Evolutionary conservation across 2,113 vertebrate genomes (phyloP).

Genomic region (Theristicus caerulescens): DNA sequence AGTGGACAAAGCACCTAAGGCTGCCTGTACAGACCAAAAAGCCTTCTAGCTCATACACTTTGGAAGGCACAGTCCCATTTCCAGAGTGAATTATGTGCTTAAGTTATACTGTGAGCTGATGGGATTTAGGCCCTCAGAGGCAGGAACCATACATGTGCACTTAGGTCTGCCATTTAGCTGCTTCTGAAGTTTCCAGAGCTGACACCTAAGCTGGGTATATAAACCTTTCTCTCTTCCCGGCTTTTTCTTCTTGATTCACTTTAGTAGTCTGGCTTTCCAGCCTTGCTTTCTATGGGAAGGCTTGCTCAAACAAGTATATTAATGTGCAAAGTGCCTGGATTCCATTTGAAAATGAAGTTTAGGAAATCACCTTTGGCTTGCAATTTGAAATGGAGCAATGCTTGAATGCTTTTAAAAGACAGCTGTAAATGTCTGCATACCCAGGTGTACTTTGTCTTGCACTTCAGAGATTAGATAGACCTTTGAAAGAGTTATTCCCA

Average conservation of each 20-base stretch:
- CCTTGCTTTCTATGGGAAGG: not conserved
- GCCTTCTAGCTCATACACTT: not conserved
- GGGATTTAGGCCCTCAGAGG: not conserved
- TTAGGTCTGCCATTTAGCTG: not conserved
- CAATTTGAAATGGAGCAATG: not conserved
- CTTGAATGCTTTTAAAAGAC: not conserved
- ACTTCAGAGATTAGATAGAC: not conserved
- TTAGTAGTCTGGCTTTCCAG: not conserved
- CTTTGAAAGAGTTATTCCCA: not conserved
- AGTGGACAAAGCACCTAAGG: not conserved
- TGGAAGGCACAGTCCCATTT: not conserved
- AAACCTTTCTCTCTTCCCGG: not conserved
- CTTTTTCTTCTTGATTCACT: not conserved
- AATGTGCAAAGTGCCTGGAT: not conserved
- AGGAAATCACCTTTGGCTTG: not conserved
- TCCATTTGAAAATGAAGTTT: not conserved
- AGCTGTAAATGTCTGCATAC: not conserved
- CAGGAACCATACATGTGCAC: not conserved
- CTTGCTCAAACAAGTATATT: not conserved
- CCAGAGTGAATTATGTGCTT: not conserved
- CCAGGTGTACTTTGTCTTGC: not conserved
- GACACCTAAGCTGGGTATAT: not conserved
- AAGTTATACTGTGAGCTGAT: not conserved
- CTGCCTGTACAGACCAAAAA: not conserved
- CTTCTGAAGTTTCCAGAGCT: not conserved